Conservation (phyloP, 2,888 invertebrate genomes). For the Torymus aiolomorphi region DNA sequence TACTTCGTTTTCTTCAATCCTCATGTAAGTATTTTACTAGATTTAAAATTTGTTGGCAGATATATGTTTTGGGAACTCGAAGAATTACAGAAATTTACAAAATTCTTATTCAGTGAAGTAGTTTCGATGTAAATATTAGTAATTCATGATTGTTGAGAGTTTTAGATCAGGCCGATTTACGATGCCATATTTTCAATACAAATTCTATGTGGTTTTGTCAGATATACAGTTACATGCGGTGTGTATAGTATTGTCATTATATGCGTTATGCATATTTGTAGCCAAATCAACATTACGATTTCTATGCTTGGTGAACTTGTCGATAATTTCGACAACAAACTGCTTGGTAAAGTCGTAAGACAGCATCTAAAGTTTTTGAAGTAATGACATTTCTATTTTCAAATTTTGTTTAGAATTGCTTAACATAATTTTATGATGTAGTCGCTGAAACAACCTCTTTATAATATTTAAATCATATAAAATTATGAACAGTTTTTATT, state of each 20-base stretch:
- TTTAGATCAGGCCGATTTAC: constrained; percentile 40
- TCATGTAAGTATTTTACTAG: constrained; percentile 36
- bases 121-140: no score
- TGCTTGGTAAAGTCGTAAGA: constrained; percentile 1
- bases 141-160: not conserved
- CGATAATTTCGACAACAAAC: constrained; percentile 18
- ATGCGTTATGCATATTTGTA: constrained; percentile 42
- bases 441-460: no score
- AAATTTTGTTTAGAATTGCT: no score
- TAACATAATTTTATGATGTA: no score
- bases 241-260: constrained; percentile 30
- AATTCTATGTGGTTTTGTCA: constrained; percentile 16
- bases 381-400: no score
- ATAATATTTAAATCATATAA: no score
- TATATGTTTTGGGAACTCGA: no score
- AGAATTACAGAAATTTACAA: no score
- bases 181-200: constrained; percentile 30
- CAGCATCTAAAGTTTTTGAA: constrained; percentile 8
- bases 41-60: not conserved
- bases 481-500: no score
- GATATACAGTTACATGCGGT: constrained; percentile 26
- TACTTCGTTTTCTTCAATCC: constrained; percentile 63
- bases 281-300: constrained; percentile 5
- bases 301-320: constrained; percentile 1
- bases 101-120: no score